phyloP scores from a whole-genome alignment of 1,140 invertebrate species.

The Stratiolaelaps scimitus region DNA sequence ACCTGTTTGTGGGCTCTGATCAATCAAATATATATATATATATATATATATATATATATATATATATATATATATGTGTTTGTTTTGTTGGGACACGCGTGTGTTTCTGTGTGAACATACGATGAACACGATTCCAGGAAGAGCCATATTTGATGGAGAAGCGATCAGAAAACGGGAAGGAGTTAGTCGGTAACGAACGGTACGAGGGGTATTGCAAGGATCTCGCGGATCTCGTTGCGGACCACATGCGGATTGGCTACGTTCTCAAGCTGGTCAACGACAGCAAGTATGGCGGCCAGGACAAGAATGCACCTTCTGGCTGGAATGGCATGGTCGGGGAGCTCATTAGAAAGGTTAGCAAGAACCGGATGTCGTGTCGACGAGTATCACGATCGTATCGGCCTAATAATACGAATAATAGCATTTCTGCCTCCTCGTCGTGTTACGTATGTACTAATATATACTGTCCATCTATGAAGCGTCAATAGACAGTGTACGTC shows the following conservation, averaged over 20 bases:
- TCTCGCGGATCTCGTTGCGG: slow-evolving; percentile 64
- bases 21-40: too few species aligned
- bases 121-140: slow-evolving; percentile 47
- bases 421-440: too few species aligned
- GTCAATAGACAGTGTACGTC: too few species aligned
- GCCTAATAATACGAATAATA: too few species aligned
- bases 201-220: slow-evolving; percentile 91
- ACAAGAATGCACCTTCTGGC: slow-evolving; percentile 58
- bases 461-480: too few species aligned
- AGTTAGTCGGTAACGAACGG: slow-evolving; percentile 59
- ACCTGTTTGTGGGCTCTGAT: too few species aligned
- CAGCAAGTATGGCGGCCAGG: slow-evolving; percentile 66
- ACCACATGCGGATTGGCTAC: slow-evolving; percentile 60
- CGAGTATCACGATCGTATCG: too few species aligned
- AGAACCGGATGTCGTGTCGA: too few species aligned
- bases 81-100: not conserved
- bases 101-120: not conserved
- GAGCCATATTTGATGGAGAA: slow-evolving; percentile 69
- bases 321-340: slow-evolving; percentile 95
- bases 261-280: slow-evolving; percentile 56
- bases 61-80: too few species aligned
- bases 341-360: slow-evolving; percentile 73
- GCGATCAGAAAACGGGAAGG: slow-evolving; percentile 52
- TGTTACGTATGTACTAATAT: too few species aligned
- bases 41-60: too few species aligned